Conservation (phyloP, 2,113 vertebrate genomes). For the Cebidichthys violaceus region DNA sequence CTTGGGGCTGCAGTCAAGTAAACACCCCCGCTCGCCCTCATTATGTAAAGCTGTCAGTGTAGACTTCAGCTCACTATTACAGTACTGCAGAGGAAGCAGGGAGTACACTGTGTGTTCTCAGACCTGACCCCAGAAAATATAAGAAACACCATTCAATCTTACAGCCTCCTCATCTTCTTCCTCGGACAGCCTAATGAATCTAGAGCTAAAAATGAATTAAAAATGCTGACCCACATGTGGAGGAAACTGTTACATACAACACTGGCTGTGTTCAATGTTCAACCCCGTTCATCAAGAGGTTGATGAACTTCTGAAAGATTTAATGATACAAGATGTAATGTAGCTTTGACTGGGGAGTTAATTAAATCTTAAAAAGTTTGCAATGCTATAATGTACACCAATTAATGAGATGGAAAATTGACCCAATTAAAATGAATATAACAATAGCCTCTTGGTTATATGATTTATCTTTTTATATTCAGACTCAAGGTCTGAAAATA, state of each 20-base stretch:
- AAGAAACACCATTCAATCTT: slow-evolving; percentile 7
- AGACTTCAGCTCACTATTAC: slow-evolving; percentile 41
- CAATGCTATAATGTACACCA: neutral
- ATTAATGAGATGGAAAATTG: neutral
- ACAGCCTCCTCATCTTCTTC: neutral
- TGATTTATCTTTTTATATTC: neutral
- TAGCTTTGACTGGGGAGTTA: slow-evolving; percentile 11
- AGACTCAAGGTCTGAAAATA: slow-evolving; percentile 1
- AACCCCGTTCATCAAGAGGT: neutral
- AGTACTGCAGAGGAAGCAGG: slow-evolving; percentile 27
- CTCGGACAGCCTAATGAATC: slow-evolving; percentile 48
- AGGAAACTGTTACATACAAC: neutral
- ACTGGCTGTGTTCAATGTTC: slow-evolving; percentile 17
- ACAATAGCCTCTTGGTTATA: neutral
- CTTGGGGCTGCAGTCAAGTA: slow-evolving; percentile 47
- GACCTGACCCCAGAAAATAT: slow-evolving; percentile 11
- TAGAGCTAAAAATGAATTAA: slow-evolving; percentile 55
- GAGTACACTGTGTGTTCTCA: slow-evolving; percentile 32
- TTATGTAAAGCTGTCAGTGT: slow-evolving; percentile 70
- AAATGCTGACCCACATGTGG: slow-evolving; percentile 35
- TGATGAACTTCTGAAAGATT: slow-evolving; percentile 18
- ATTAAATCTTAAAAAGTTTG: slow-evolving; percentile 15
- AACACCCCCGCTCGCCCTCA: slow-evolving; percentile 63
- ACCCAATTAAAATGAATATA: neutral
- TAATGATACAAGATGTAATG: neutral